These are phyloP conservation scores for Lemur catta DNA, from an alignment of 2,797 vertebrate species.

Conservation along the genomic window DNA sequence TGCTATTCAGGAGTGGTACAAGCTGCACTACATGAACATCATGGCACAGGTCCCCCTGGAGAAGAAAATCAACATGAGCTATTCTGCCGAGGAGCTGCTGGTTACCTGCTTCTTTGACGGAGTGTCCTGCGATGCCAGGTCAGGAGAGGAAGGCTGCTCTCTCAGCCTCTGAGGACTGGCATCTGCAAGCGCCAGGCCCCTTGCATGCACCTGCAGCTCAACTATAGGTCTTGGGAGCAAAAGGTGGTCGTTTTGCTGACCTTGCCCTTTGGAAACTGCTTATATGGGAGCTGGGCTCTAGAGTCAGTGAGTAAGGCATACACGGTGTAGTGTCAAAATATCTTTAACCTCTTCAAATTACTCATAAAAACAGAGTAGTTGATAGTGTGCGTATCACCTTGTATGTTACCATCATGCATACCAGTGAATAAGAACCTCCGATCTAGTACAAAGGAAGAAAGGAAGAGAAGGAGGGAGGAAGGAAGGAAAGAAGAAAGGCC, in stretches of 20 bases:
- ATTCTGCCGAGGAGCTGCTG: slow-evolving; percentile 86
- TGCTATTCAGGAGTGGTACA: slow-evolving; percentile 89
- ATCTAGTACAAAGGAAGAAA: not conserved
- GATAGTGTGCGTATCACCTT: not conserved
- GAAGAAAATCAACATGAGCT: slow-evolving; percentile 86
- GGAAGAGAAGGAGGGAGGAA: not conserved
- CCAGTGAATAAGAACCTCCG: not conserved
- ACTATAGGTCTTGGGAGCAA: not conserved
- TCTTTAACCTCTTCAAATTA: not conserved
- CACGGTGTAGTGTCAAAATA: not conserved
- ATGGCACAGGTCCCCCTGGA: slow-evolving; percentile 87
- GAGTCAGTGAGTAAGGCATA: not conserved
- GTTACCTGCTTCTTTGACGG: slow-evolving; percentile 87
- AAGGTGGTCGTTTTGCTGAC: not conserved
- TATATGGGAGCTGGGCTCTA: not conserved
- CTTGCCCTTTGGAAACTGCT: not conserved
- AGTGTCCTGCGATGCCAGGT: slow-evolving; percentile 87
- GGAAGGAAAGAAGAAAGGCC: not conserved
- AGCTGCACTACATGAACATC: slow-evolving; percentile 89
- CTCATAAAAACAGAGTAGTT: not conserved
- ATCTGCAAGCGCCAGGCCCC: not conserved
- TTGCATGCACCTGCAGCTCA: not conserved
- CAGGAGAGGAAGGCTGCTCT: slow-evolving; percentile 51
- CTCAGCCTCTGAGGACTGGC: not conserved
- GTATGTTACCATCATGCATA: not conserved